These are phyloP conservation scores for Hephaestus fuliginosus DNA, from an alignment of 2,797 vertebrate species.

Conservation along the genomic window DNA sequence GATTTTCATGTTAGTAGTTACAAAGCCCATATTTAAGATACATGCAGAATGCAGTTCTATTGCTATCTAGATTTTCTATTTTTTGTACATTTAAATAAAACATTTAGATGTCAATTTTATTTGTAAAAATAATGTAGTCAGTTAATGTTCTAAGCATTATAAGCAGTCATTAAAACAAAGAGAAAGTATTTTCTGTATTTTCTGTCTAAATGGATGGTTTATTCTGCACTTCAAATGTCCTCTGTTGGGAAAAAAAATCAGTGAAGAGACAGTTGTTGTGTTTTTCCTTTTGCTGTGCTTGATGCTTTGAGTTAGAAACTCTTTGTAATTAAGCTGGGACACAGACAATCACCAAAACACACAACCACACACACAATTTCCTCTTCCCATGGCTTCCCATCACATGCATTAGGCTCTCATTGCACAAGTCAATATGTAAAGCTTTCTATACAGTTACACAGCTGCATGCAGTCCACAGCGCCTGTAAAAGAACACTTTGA, in stretches of 20 bases:
- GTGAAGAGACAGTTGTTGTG: not conserved
- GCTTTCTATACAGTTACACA: conserved; percentile 24
- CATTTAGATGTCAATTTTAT: not conserved
- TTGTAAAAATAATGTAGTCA: not conserved
- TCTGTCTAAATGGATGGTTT: not conserved
- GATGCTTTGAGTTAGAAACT: conserved; percentile 1
- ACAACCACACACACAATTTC: not conserved
- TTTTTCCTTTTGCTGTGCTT: not conserved
- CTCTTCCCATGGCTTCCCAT: not conserved
- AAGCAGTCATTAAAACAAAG: not conserved
- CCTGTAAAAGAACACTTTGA: not conserved
- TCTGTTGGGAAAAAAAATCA: not conserved
- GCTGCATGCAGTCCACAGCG: not conserved
- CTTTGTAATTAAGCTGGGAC: conserved; percentile 13
- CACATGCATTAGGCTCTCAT: conserved; percentile 40
- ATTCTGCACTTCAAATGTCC: conserved; percentile 2
- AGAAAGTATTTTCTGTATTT: not conserved
- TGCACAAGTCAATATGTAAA: conserved; percentile 47
- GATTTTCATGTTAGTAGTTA: not conserved
- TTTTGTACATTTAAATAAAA: not conserved
- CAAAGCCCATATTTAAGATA: not conserved
- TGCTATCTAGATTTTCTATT: too few species aligned
- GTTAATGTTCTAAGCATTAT: not conserved
- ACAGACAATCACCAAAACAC: not conserved
- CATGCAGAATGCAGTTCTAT: not conserved